A percentile compares a stretch with the other conserved stretches of the same genome.
phyloP scores from a whole-genome alignment of 2,797 vertebrate genomes.

The Malurus leucopterus region DNA sequence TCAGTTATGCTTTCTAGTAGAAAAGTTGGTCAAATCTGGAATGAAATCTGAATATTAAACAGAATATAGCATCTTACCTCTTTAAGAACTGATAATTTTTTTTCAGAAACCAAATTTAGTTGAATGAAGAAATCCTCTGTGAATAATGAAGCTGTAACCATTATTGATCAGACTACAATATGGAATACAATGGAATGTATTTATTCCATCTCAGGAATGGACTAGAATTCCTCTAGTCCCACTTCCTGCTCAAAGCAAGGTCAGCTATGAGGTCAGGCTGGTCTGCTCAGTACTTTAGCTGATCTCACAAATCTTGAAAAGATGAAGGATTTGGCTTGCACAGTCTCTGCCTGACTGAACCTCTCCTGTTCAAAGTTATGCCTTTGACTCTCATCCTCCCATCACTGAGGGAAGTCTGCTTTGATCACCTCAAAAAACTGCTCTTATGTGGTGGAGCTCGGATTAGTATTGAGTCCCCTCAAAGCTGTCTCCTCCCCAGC shows the following conservation, averaged over 20 bases:
- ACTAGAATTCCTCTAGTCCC: neutral
- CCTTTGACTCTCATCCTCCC: neutral
- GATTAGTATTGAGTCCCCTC: neutral
- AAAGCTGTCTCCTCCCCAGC: fast-evolving
- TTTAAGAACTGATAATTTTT: neutral
- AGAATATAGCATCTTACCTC: neutral
- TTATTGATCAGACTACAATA: neutral
- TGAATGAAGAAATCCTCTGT: neutral
- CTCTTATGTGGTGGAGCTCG: neutral
- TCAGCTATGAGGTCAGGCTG: neutral
- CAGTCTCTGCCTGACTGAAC: neutral
- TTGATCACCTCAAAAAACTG: neutral
- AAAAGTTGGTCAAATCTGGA: neutral
- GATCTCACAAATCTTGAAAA: neutral
- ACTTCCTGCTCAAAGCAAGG: neutral
- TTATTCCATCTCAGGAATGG: neutral
- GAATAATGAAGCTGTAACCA: neutral
- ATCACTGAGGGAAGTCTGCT: neutral
- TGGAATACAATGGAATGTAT: neutral
- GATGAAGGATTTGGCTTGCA: neutral
- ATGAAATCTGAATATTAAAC: neutral
- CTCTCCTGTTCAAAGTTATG: neutral
- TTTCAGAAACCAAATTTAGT: neutral
- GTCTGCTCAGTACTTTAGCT: neutral
- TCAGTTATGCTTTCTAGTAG: neutral